Base-by-base conservation (phyloP, 2,888 invertebrate species). In the Falcaria lacertinaria region DNA sequence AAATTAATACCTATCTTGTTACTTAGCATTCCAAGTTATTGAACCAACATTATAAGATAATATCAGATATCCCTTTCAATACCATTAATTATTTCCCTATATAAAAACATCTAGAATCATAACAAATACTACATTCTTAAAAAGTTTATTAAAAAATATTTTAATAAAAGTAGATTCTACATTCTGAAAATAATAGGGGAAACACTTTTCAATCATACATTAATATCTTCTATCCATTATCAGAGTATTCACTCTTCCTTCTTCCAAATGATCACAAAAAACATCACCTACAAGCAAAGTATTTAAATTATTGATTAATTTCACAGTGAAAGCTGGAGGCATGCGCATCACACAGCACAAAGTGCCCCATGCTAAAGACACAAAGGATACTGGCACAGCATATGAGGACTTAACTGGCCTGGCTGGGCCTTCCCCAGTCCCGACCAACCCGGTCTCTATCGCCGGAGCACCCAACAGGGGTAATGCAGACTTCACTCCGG, bases 271-370 rank as follows among this genome's bases (percentile, higher is more conserved):
- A n/a, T n/a, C n/a, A n/a, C n/a, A n/a, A n/a, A n/a, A n/a, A n/a
- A n/a, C n/a, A n/a, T n/a, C n/a, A n/a, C n/a, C n/a, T n/a, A n/a
- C n/a, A n/a, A n/a, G n/a, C n/a, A n/a, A n/a, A n/a, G n/a, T n/a
- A n/a, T n/a, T n/a, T n/a, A 19, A 19, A 19, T 28, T 28, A 5
- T 13, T 35, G 13, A 19, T 14, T 14, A 36, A 5, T 1, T 16
- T 42, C 43, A 41, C 80, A 97, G 97, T 96, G 2, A 97, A 97
- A 90, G 97, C 96, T 44, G 97, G 97, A 40, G 96, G 97, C 1
- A 97, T 96, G 96, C 91, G 97, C 58, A 96, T 97, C 66, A 96
- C 95, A 11, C 97, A 97, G 69, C 95, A 97, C 71, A 97, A 97
- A 80, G 82, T 90, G 1, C 91, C 93, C 4, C 92, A 93, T 58